Conservation (phyloP, 1,140 invertebrate species). For the Octopus sinensis region DNA sequence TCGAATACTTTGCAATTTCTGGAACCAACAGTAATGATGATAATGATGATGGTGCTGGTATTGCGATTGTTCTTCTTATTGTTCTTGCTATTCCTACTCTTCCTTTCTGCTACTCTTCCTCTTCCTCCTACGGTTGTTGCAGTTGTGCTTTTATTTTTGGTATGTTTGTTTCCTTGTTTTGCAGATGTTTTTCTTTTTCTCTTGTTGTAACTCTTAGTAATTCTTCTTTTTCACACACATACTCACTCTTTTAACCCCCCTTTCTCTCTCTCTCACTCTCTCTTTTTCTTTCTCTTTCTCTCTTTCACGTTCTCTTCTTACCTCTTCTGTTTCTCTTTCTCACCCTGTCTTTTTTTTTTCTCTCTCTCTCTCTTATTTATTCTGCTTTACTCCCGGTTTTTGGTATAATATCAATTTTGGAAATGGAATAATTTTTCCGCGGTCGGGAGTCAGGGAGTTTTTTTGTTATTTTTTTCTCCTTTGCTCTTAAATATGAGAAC, state of each 20-base stretch:
- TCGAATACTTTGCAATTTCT: too few relatives aligned
- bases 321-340: too few relatives aligned
- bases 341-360: neutral
- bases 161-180: neutral
- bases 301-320: neutral
- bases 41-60: neutral
- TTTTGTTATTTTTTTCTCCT: too few relatives aligned
- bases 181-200: neutral
- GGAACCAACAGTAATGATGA: too few relatives aligned
- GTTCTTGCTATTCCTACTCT: neutral
- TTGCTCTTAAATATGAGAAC: too few relatives aligned
- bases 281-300: constrained; percentile 3
- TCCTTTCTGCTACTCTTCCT: neutral
- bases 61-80: neutral
- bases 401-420: neutral
- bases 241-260: neutral
- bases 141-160: neutral
- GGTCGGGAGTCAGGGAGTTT: too few relatives aligned
- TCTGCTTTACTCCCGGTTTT: neutral
- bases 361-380: neutral
- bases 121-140: neutral
- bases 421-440: too few relatives aligned
- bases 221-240: neutral
- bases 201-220: neutral
- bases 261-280: neutral